Conservation (phyloP, 2,888 invertebrate genomes). For the Heliothis peltigera region DNA sequence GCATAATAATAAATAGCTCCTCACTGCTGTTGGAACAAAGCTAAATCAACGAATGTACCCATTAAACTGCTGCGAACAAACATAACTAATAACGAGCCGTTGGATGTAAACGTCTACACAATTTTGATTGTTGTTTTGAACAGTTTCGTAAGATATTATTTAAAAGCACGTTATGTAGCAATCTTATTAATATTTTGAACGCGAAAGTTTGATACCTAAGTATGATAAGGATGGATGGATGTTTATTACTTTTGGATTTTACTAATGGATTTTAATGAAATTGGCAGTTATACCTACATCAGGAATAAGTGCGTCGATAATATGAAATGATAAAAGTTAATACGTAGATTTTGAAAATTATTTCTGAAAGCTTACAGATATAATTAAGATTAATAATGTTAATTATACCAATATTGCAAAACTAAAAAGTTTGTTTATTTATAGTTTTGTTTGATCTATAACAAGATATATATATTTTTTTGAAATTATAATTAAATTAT, state of each 20-base stretch:
- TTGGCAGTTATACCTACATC: too few relatives aligned
- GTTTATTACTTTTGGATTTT: too few relatives aligned
- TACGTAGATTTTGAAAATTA: neutral
- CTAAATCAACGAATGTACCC: constrained; percentile 22
- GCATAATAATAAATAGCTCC: constrained; percentile 21
- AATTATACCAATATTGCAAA: neutral
- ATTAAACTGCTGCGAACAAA: constrained; percentile 27
- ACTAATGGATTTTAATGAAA: too few relatives aligned
- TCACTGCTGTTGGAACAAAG: constrained; percentile 11
- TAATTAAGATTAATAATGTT: neutral
- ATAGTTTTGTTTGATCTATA: too few relatives aligned
- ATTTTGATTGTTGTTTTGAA: constrained; percentile 16
- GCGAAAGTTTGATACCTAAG: too few relatives aligned
- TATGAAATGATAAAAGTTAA: neutral
- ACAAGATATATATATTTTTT: too few relatives aligned
- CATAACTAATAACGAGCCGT: constrained; percentile 24
- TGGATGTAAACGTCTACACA: constrained; percentile 26
- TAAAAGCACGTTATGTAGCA: neutral
- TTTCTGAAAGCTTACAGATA: neutral
- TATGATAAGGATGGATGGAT: too few relatives aligned
- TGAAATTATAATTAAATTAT: too few relatives aligned
- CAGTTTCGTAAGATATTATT: constrained; percentile 7
- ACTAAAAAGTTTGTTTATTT: too few relatives aligned
- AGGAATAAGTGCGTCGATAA: neutral
- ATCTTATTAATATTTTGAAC: too few relatives aligned